Conservation (phyloP, 2,113 vertebrate genomes). For the Oostethus manadensis region DNA sequence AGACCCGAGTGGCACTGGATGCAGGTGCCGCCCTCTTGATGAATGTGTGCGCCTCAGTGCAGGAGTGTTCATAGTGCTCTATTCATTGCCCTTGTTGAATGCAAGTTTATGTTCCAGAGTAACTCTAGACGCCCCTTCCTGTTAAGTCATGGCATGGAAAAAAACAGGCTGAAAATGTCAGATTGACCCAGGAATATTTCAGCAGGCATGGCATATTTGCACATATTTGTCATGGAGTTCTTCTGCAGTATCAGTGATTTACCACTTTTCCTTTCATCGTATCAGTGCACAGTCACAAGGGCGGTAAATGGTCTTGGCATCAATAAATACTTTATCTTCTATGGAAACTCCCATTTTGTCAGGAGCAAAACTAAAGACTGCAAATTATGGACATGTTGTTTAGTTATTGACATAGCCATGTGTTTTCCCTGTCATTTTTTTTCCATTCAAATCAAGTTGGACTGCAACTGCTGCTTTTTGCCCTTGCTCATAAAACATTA, state of each 20-base stretch:
- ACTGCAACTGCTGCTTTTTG: too few species aligned
- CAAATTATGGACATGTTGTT: too few species aligned
- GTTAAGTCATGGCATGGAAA: slow-evolving; percentile 34
- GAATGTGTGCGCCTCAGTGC: slow-evolving; percentile 17
- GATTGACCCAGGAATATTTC: slow-evolving; percentile 30
- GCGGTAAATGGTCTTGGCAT: slow-evolving; percentile 20
- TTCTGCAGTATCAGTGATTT: background rate
- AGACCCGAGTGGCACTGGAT: slow-evolving; percentile 4
- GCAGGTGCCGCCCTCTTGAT: slow-evolving; percentile 29
- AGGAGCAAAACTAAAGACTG: background rate
- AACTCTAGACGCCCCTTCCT: slow-evolving; percentile 35
- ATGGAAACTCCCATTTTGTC: background rate
- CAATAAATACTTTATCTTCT: slow-evolving; percentile 14
- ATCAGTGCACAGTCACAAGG: slow-evolving; percentile 30
- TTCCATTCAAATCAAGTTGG: too few species aligned
- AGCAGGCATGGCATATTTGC: slow-evolving; percentile 5
- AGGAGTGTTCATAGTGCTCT: slow-evolving; percentile 36
- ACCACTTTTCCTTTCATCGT: background rate
- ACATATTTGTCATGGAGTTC: background rate
- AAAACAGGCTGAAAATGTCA: slow-evolving; percentile 23
- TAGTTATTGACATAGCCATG: too few species aligned
- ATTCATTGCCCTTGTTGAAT: slow-evolving; percentile 43
- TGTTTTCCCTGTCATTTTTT: too few species aligned
- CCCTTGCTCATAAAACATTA: too few species aligned
- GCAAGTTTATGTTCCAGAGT: slow-evolving; percentile 41